Percentiles rank a stretch among this genome's conserved stretches.
Conservation (phyloP, 2,113 vertebrate genomes). For the Empidonax traillii region DNA sequence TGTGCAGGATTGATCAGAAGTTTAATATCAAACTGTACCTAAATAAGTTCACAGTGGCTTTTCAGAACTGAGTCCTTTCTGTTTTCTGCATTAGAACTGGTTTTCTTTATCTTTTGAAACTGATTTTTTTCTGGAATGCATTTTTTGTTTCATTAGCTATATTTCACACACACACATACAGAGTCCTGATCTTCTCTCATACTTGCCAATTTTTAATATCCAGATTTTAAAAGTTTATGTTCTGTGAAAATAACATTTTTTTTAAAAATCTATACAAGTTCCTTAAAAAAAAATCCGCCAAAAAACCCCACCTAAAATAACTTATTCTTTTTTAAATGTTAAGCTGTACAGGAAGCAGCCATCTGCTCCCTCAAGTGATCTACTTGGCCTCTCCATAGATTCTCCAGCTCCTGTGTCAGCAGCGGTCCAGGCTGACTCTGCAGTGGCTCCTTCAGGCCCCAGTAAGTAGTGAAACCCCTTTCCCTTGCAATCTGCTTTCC, state of each 20-base stretch:
- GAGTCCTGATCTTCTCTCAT: background rate
- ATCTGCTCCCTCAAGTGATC: constrained; percentile 76
- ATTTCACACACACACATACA: background rate
- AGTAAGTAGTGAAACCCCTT: constrained; percentile 54
- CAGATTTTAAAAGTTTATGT: background rate
- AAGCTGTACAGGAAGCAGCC: constrained; percentile 68
- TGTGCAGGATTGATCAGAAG: background rate
- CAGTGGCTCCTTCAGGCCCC: constrained; percentile 51
- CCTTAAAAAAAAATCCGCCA: background rate
- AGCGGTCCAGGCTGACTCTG: background rate
- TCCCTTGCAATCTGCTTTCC: background rate
- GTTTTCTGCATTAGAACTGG: background rate
- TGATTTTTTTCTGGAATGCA: background rate
- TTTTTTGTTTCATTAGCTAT: background rate
- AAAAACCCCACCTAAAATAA: background rate
- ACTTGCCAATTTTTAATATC: background rate
- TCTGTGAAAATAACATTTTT: background rate
- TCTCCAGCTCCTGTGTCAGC: background rate
- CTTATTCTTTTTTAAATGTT: background rate
- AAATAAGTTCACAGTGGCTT: background rate
- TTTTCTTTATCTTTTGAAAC: background rate
- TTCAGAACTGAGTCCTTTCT: background rate
- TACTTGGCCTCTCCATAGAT: constrained; percentile 63
- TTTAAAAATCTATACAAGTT: background rate
- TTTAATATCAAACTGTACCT: background rate